A percentile compares a stretch with the other conserved stretches of the same genome.
phyloP scores from a whole-genome alignment of 2,888 invertebrate genomes.

The Pollenia griseotomentosa region DNA sequence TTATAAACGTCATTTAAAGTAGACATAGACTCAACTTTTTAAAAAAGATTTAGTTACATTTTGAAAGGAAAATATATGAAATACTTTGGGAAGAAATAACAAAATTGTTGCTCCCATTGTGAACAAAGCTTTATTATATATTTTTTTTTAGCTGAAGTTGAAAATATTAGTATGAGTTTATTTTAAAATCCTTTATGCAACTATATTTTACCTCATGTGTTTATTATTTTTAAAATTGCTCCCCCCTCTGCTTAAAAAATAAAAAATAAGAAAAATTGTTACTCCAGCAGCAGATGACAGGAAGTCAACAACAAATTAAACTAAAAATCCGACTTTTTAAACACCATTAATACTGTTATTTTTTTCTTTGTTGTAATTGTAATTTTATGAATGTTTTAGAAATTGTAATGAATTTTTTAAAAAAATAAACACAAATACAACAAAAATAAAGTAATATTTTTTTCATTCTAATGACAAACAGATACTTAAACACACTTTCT shows the following conservation, averaged over 20 bases:
- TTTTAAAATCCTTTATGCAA: neutral
- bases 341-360: slow-evolving; percentile 28
- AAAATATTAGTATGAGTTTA: neutral
- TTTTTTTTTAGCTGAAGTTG: too few species aligned
- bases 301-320: slow-evolving; percentile 80
- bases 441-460: slow-evolving; percentile 27
- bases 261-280: slow-evolving; percentile 72
- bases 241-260: slow-evolving; percentile 7
- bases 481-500: slow-evolving; percentile 49
- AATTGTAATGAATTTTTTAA: slow-evolving; percentile 67
- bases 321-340: slow-evolving; percentile 54
- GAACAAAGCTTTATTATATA: too few species aligned
- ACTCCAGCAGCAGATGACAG: slow-evolving; percentile 79
- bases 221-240: slow-evolving; percentile 3
- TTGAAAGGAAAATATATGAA: too few species aligned
- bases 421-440: slow-evolving; percentile 41
- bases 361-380: slow-evolving; percentile 57
- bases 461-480: slow-evolving; percentile 63
- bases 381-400: slow-evolving; percentile 68
- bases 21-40: too few species aligned
- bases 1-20: too few species aligned
- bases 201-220: slow-evolving; percentile 44
- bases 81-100: too few species aligned
- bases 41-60: too few species aligned
- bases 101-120: too few species aligned